A percentile compares a stretch with the other conserved stretches of the same genome.
phyloP scores from a whole-genome alignment of 2,888 invertebrate species.

The Pelosia muscerda region DNA sequence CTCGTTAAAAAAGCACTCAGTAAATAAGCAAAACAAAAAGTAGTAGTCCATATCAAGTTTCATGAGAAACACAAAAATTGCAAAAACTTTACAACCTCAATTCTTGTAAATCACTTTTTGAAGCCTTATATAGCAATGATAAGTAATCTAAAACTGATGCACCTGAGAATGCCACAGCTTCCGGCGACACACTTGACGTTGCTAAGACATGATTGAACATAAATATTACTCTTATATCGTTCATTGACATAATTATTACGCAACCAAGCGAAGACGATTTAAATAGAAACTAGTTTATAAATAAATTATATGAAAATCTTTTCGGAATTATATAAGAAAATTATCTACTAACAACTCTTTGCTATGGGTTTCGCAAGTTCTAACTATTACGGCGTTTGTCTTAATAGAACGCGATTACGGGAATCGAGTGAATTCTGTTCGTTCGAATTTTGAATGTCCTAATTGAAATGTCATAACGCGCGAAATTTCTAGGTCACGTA shows the following conservation, averaged over 20 bases:
- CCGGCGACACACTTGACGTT: conserved; percentile 47
- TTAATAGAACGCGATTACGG: too few relatives aligned
- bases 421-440: too few relatives aligned
- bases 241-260: conserved; percentile 19
- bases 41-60: neutral
- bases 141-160: conserved; percentile 50
- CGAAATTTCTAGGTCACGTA: too few relatives aligned
- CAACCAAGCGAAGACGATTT: neutral
- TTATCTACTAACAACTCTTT: neutral
- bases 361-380: neutral
- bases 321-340: neutral
- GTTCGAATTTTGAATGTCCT: too few relatives aligned
- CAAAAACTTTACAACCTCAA: conserved; percentile 10
- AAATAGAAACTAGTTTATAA: neutral
- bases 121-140: conserved; percentile 35
- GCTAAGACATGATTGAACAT: conserved; percentile 21
- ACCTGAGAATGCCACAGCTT: conserved; percentile 69
- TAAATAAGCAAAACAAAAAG: neutral
- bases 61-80: neutral
- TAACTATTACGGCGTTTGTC: neutral
- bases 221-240: conserved; percentile 27
- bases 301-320: neutral
- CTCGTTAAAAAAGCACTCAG: neutral
- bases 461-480: too few relatives aligned
- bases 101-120: conserved; percentile 28